A percentile compares a stretch with the other conserved stretches of the same genome.
Conservation (phyloP, 1,140 invertebrate genomes). For the Tenebrio molitor region DNA sequence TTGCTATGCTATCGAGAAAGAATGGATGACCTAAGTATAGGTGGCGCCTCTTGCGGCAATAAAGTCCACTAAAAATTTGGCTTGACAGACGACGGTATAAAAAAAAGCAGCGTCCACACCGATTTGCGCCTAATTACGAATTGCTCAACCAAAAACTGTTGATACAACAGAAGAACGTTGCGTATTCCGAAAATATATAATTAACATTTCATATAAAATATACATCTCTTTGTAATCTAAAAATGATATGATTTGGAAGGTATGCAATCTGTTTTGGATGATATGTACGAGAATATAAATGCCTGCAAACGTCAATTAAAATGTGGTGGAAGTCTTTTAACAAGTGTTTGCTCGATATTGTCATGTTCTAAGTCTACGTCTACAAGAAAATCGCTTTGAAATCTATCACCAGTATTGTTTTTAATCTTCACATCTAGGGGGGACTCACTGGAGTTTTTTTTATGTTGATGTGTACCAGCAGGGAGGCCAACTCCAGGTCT, state of each 20-base stretch:
- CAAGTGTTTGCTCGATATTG: constrained; percentile 25
- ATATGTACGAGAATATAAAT: constrained; percentile 28
- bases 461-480: constrained; percentile 87
- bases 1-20: neutral
- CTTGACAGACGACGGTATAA: constrained; percentile 8
- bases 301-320: constrained; percentile 6
- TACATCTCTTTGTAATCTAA: constrained; percentile 14
- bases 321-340: constrained; percentile 32
- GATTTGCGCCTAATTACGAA: neutral
- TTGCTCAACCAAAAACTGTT: neutral
- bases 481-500: constrained; percentile 91
- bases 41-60: neutral
- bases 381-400: constrained; percentile 9
- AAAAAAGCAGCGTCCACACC: constrained; percentile 1
- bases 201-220: constrained; percentile 29
- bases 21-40: constrained; percentile 15
- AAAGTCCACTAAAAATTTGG: constrained; percentile 31
- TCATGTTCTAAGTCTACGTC: constrained; percentile 31
- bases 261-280: constrained; percentile 11
- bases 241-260: constrained; percentile 36
- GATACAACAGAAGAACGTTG: constrained; percentile 19
- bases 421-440: neutral
- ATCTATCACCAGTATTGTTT: neutral
- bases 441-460: constrained; percentile 61
- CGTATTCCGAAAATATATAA: constrained; percentile 15